phyloP scores from a whole-genome alignment of 2,888 invertebrate genomes.

The Epirrhoe alternata region DNA sequence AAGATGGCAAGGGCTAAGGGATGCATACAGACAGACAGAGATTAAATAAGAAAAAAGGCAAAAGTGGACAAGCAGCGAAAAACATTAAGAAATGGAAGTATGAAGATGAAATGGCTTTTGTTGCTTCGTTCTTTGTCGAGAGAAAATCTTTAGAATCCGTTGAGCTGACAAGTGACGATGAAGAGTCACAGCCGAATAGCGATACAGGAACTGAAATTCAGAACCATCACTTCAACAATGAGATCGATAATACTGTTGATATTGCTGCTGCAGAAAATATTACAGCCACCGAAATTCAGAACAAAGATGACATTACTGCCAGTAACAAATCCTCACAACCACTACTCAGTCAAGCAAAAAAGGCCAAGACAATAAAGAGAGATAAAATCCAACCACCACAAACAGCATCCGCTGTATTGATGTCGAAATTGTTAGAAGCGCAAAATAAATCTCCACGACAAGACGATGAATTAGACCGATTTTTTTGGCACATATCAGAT shows the following conservation, averaged over 20 bases:
- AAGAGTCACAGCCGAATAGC: conserved; percentile 32
- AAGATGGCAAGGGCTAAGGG: conserved; percentile 25
- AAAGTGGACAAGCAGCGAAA: conserved; percentile 37
- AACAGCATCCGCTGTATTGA: too few species aligned
- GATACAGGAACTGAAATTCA: conserved; percentile 26
- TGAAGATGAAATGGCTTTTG: too few species aligned
- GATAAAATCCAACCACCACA: too few species aligned
- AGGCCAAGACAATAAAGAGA: too few species aligned
- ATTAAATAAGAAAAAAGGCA: conserved; percentile 43
- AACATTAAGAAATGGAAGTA: conserved; percentile 46
- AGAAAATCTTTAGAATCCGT: conserved; percentile 40
- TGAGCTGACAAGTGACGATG: conserved; percentile 45
- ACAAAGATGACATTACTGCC: conserved; percentile 24
- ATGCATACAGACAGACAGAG: conserved; percentile 42
- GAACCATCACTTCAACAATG: conserved; percentile 3
- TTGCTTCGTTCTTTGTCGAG: conserved; percentile 28
- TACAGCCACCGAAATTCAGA: conserved; percentile 17
- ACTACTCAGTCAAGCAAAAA: too few species aligned
- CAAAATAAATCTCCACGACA: too few species aligned
- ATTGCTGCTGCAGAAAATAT: conserved; percentile 22
- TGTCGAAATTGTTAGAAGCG: too few species aligned
- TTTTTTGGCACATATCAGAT: too few species aligned
- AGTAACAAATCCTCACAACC: not conserved
- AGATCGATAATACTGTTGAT: conserved; percentile 25
- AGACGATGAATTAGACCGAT: too few species aligned